Evolutionary conservation across 2,113 vertebrate species (phyloP).

Genomic region (Apodemus sylvaticus): DNA sequence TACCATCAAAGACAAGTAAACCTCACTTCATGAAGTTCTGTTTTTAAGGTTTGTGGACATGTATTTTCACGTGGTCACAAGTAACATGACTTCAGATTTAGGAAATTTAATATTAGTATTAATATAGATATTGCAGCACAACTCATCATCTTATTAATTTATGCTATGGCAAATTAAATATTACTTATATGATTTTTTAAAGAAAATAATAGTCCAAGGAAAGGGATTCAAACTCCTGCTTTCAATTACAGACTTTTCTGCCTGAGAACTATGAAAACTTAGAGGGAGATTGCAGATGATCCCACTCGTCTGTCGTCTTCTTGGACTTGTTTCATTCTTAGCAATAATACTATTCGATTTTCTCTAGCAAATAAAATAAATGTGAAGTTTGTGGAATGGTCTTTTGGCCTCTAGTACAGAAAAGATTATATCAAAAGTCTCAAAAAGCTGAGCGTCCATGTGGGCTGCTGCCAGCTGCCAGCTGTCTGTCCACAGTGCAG

Average conservation of each 20-base stretch:
- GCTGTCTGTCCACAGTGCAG: background rate
- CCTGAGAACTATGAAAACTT: background rate
- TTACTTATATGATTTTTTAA: background rate
- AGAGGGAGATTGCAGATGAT: background rate
- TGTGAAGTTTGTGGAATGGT: background rate
- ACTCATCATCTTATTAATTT: background rate
- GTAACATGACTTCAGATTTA: background rate
- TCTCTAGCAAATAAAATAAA: background rate
- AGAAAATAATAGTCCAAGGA: background rate
- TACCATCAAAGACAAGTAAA: background rate
- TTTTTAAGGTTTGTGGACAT: background rate
- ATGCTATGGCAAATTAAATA: background rate
- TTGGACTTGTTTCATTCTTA: background rate
- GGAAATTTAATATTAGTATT: background rate
- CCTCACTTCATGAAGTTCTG: background rate
- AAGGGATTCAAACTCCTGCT: background rate
- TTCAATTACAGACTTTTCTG: background rate
- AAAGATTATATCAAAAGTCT: background rate
- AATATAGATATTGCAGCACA: background rate
- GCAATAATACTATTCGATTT: background rate
- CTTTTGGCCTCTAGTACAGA: background rate
- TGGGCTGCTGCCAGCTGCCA: background rate
- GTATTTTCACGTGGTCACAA: background rate
- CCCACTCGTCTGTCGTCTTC: background rate
- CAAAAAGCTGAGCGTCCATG: background rate